phyloP scores from a whole-genome alignment of 2,113 vertebrate genomes.

The Onychostruthus taczanowskii region DNA sequence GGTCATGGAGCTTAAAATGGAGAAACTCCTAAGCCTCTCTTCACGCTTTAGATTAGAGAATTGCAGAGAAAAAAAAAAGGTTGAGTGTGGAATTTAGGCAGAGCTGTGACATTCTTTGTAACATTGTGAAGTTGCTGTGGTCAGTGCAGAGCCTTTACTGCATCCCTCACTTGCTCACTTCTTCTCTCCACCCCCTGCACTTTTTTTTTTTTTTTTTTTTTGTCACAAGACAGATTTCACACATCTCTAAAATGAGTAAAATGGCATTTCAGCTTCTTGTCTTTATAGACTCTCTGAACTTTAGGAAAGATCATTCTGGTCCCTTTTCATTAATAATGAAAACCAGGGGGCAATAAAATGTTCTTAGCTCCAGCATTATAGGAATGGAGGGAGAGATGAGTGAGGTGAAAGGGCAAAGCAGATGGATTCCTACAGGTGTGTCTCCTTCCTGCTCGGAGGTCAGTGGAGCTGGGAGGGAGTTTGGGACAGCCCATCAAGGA shows the following conservation, averaged over 20 bases:
- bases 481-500: background rate
- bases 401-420: constrained; percentile 61
- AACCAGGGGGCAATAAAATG: constrained; percentile 84
- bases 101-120: background rate
- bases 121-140: constrained; percentile 3
- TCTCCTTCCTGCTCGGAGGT: background rate
- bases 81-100: background rate
- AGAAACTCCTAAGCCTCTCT: background rate
- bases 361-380: constrained; percentile 63
- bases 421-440: constrained; percentile 67
- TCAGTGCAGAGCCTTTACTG: constrained; percentile 25
- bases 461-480: background rate
- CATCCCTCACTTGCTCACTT: background rate
- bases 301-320: constrained; percentile 85
- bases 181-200: background rate
- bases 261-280: constrained; percentile 83
- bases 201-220: constrained; percentile 52
- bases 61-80: background rate
- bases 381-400: constrained; percentile 18
- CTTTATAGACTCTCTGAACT: constrained; percentile 89
- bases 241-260: constrained; percentile 81
- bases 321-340: constrained; percentile 89
- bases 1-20: background rate
- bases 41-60: background rate
- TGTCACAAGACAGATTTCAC: constrained; percentile 79